Evolutionary conservation across 2,888 invertebrate species (phyloP).

Genomic region (Elegia similella): DNA sequence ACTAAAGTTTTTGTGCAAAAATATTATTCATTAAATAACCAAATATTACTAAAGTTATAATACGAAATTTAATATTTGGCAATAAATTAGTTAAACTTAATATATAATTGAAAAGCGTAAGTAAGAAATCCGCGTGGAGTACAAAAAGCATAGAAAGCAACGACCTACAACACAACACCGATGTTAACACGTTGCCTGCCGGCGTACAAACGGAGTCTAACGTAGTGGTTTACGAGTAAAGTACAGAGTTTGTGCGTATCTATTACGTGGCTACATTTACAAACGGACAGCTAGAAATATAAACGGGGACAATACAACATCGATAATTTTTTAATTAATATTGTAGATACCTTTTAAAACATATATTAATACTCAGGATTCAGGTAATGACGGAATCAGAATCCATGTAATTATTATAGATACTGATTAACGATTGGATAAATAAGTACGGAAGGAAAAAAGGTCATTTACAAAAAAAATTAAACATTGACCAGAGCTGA

Average conservation of each 20-base stretch:
- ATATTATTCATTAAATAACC: neutral
- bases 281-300: constrained; percentile 23
- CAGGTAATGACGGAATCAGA: too few species aligned
- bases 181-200: constrained; percentile 24
- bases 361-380: too few species aligned
- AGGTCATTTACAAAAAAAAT: too few species aligned
- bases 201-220: constrained; percentile 32
- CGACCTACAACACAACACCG: constrained; percentile 41
- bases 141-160: constrained; percentile 24
- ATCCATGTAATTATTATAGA: too few species aligned
- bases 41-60: neutral
- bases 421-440: too few species aligned
- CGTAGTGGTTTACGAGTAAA: constrained; percentile 35
- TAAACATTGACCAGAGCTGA: too few species aligned
- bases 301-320: constrained; percentile 19
- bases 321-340: neutral
- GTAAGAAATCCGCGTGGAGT: constrained; percentile 10
- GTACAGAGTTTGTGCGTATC: constrained; percentile 67
- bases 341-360: too few species aligned
- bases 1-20: neutral
- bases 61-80: neutral
- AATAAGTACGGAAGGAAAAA: too few species aligned
- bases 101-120: neutral
- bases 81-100: neutral
- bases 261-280: constrained; percentile 58